Base-by-base conservation (phyloP, 2,113 vertebrate genomes). In the Psophia crepitans region DNA sequence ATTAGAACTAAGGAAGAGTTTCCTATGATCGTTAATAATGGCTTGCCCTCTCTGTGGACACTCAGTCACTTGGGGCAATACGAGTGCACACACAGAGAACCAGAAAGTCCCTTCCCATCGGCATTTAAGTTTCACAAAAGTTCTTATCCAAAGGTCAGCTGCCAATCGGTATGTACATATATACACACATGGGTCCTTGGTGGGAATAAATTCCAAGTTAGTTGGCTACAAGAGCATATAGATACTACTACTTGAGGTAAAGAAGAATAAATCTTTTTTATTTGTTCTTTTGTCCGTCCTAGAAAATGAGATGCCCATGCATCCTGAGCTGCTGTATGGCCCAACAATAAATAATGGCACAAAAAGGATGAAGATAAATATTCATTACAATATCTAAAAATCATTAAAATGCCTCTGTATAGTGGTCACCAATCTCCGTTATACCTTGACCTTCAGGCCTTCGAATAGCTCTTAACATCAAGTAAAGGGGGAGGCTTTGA, bases 81-180 rank as follows among this genome's bases (percentile, higher is more conserved):
- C 0, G 14, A 89, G 37, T 53, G 60, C 84, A 93, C 28, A 94
- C 86, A 95, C n/a, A 76, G 37, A 54, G 51, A 94, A 56, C 16
- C 69, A 89, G 89, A 89, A 93, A 79, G 9, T 87, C 81, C 77
- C 76, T 78, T 87, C 66, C 86, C 89, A 80, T 65, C 4, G 66
- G 61, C 58, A 85, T 68, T 61, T 65, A 81, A 91, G 94, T 87
- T 89, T 79, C 96, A 95, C 91, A 89, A 48, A 95, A 94, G 77
- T 91, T 97, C 91, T 84, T 89, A 87, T 95, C 65, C 91, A 97
- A 96, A 97, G 95, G 97, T 97, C 95, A 97, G 24, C 86, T 91
- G 80, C 89, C 77, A 95, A 76, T 94, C 19, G 22, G 61, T 84
- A 89, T 94, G 80, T 94, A 95, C 84, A 82, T 91, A 90, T 81